Percentiles rank a stretch among this genome's conserved stretches.
These are phyloP conservation scores for Melanophora roralis DNA, from an alignment of 2,888 invertebrate species.

Conservation along the genomic window DNA sequence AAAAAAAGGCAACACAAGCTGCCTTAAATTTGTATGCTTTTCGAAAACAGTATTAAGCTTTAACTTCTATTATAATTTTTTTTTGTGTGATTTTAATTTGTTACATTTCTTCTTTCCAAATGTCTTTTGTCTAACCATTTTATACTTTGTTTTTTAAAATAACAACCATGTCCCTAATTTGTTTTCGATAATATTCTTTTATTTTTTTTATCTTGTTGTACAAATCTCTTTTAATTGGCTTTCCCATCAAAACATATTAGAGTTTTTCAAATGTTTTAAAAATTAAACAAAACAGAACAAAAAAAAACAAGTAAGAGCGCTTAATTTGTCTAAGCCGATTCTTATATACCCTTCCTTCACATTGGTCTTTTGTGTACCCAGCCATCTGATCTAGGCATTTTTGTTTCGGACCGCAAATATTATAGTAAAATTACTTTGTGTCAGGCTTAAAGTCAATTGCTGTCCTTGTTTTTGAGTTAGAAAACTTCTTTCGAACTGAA, in stretches of 20 bases:
- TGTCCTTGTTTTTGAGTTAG: no score
- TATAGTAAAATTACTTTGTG: no score
- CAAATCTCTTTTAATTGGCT: conserved; percentile 60
- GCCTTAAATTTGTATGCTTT: conserved; percentile 21
- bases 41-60: conserved; percentile 26
- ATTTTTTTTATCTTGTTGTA: conserved; percentile 16
- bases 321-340: no score
- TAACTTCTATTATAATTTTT: conserved; percentile 35
- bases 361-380: no score
- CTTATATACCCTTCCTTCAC: no score
- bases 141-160: neutral
- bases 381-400: no score
- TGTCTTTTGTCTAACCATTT: conserved; percentile 3
- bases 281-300: neutral
- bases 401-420: no score
- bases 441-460: no score
- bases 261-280: conserved; percentile 50
- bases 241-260: conserved; percentile 60
- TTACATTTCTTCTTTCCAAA: neutral
- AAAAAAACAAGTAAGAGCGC: neutral
- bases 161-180: conserved; percentile 34
- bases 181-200: conserved; percentile 42
- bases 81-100: conserved; percentile 33
- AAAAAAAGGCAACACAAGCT: neutral
- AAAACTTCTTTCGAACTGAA: no score